A percentile compares a stretch with the other conserved stretches of the same genome.
phyloP scores from a whole-genome alignment of 2,797 vertebrate genomes.

The Fistularia tabacaria region DNA sequence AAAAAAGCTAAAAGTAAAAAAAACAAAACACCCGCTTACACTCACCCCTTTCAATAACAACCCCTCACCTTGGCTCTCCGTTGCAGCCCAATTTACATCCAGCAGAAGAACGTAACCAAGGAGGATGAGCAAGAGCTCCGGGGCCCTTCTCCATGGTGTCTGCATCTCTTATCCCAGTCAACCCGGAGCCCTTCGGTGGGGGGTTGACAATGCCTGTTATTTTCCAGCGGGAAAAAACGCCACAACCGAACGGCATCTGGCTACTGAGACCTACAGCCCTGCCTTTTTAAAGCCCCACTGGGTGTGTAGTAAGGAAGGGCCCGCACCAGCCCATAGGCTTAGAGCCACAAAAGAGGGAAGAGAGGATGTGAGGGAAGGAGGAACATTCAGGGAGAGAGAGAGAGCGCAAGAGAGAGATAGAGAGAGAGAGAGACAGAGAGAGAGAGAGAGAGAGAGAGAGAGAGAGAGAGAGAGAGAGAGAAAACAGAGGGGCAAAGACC shows the following conservation, averaged over 20 bases:
- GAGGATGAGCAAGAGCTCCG: constrained; percentile 52
- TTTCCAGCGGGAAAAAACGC: constrained; percentile 29
- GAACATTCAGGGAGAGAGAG: constrained; percentile 28
- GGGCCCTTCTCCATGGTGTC: constrained; percentile 34
- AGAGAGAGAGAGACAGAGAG: constrained; percentile 16
- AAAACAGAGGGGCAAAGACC: constrained; percentile 45
- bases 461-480: constrained; percentile 19
- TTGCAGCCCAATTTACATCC: constrained; percentile 30
- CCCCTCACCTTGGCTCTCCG: constrained; percentile 71
- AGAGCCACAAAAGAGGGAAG: constrained; percentile 58
- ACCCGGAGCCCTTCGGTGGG: constrained; percentile 41
- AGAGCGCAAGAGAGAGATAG: constrained; percentile 17
- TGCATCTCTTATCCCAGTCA: constrained; percentile 62
- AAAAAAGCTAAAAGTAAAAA: constrained; percentile 21
- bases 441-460: constrained; percentile 49
- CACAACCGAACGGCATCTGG: constrained; percentile 48
- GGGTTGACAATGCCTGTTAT: constrained; percentile 11
- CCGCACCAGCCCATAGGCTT: constrained; percentile 75
- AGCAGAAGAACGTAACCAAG: constrained; percentile 56
- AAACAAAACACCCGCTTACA: constrained; percentile 34
- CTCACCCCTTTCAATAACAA: constrained; percentile 22
- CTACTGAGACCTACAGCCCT: constrained; percentile 66
- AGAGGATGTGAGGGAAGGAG: constrained; percentile 50
- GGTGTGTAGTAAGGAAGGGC: constrained; percentile 72
- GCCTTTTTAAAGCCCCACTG: constrained; percentile 76